Base-by-base conservation (phyloP, 2,113 vertebrate genomes). In the Varanus salvator region DNA sequence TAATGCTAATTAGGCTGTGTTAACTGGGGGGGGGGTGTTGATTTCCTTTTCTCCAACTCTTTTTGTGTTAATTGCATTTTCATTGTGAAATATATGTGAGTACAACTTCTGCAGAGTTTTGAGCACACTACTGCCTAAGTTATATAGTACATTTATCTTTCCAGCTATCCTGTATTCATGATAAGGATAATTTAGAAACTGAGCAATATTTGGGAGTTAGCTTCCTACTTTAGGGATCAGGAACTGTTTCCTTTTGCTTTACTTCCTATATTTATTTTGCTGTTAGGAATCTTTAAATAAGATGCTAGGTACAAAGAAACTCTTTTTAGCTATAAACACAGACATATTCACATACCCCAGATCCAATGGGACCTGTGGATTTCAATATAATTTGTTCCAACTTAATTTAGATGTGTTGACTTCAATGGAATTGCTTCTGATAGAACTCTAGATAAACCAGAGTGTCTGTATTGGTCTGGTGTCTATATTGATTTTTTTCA, bases 1-100 rank as follows among this genome's bases (percentile, higher is more conserved):
- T 74, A 44, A 38, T 88, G 87, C 50, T 91, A 85, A 94, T 80
- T 57, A 90, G 48, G 76, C 66, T 89, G 38, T 38, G 19, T 2
- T 11, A 84, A 87, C 27, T 66, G 71, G 64, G 38, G 38, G 38
- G 38, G 38, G 1, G 38, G 38, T 89, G 71, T 69, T 82, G 23
- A 68, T 7, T 75, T 85, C 4, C 27, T 57, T 72, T 60, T 1
- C 11, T 80, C 31, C 44, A 1, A 0, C 1, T 80, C 54, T 75
- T n/a, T 84, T 80, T 80, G 8, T 87, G 64, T 80, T 50, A 17
- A 75, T 82, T 86, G 60, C 38, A 83, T 34, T 83, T 52, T 87
- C 38, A 83, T 68, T 82, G 57, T 23, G 38, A 66, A 74, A 50
- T 82, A 44, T 44, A 44, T 44, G 2, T 72, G 23, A 50, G 72